Base-by-base conservation (phyloP, 1,140 invertebrate species). In the Drosophila sproati region DNA sequence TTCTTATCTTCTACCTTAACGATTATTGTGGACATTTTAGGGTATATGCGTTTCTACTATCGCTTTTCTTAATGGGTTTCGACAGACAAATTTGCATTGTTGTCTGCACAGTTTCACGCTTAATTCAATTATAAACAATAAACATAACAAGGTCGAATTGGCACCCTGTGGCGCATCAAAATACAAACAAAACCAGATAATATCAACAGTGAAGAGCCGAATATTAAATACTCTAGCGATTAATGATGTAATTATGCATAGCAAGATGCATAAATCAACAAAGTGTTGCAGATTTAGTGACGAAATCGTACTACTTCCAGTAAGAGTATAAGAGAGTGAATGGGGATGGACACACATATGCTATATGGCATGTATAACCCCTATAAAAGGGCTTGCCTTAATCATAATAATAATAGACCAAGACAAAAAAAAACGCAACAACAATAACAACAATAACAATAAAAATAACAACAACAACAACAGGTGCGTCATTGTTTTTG, bases 91-190 rank as follows among this genome's bases (percentile, higher is more conserved):
- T 71, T 63, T 59, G 60, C 73, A 59, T 67, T 62, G 50, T 74
- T 32, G 62, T 57, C 73, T 82, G 77, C 61, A 63, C 55, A 77
- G 47, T 78, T 82, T 88, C 85, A 83, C 67, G 83, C 83, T 73
- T 88, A 87, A 87, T 87, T 88, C 66, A 87, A 88, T 88, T 88
- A 80, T 83, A 87, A 87, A 87, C 80, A 87, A 88, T 88, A 88
- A 87, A 83, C 82, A 87, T 76, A 78, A 59, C 66, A 48, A 48
- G 29, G 43, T 82, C 48, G 88, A 80, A 87, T 88, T 87, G 77
- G 77, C 83, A 80, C 69, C 83, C 83, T 61, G 51, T 59, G 63
- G 74, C 37, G 70, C 39, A 48, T 41, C 41, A 56, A 28, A 43
- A 50, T 43, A 1, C 20, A 20, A 20, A 20, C 20, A 20, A 31